phyloP scores from a whole-genome alignment of 2,888 invertebrate species.

The Chrysopilus asiliformis region DNA sequence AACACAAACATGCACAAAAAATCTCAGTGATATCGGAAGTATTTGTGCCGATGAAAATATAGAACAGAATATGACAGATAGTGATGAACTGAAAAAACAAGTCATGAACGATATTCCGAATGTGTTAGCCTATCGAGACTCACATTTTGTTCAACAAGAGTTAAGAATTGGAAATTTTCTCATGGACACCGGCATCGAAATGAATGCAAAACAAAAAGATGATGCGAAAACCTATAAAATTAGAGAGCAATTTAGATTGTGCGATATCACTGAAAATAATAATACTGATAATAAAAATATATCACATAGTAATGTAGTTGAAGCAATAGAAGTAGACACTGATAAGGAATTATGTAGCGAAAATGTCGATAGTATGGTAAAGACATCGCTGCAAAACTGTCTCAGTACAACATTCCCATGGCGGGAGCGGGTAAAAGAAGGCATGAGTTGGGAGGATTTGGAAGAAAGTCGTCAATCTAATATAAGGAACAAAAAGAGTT shows the following conservation, averaged over 20 bases:
- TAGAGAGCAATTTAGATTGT: slow-evolving; percentile 23
- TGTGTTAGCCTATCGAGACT: slow-evolving; percentile 32
- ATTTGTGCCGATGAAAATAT: slow-evolving; percentile 14
- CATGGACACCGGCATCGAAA: slow-evolving; percentile 35
- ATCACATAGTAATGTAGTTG: slow-evolving; percentile 17
- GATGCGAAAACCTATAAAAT: slow-evolving; percentile 4
- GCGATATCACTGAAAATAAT: too few relatives aligned
- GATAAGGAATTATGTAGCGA: too few relatives aligned
- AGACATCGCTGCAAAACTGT: not conserved
- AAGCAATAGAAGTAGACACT: slow-evolving; percentile 27
- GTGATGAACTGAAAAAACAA: slow-evolving; percentile 8
- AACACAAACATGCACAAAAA: slow-evolving; percentile 28
- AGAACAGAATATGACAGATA: not conserved
- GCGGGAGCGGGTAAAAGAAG: slow-evolving; percentile 27
- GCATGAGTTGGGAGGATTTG: slow-evolving; percentile 26
- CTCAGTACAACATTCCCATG: not conserved
- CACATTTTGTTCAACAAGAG: slow-evolving; percentile 34
- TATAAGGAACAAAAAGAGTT: not conserved
- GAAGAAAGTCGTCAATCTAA: slow-evolving; percentile 7
- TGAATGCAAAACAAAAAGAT: slow-evolving; percentile 20
- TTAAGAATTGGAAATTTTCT: slow-evolving; percentile 32
- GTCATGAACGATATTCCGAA: slow-evolving; percentile 32
- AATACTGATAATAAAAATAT: slow-evolving; percentile 33
- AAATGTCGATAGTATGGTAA: too few relatives aligned
- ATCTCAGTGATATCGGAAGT: slow-evolving; percentile 23